Evolutionary conservation across 2,888 invertebrate species (phyloP), one percentile per base, ranked within the genome.

Genomic region (Plutella xylostella): DNA sequence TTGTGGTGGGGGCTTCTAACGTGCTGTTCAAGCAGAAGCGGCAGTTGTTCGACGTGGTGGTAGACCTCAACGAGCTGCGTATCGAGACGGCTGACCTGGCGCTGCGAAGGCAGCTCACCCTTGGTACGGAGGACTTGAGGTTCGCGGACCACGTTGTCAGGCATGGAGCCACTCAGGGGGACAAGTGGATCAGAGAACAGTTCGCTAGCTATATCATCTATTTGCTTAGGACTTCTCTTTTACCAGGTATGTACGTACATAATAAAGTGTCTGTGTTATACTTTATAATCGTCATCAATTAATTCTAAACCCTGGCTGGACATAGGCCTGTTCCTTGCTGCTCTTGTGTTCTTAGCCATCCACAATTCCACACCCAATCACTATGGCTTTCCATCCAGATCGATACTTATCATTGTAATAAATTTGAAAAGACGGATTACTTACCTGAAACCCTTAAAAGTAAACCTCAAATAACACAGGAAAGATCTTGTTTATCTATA

Each of bases 1-100:
- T 93, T 73, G 86, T 97, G 37, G 93, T 97, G 47, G 98, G 99
- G 31, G 98, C 98, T n/a, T 98, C 98, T 14, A 99, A 99, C 83
- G 92, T 97, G n/a, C 84, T 99, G 30, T 99, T 98, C 68, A 95
- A 96, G 68, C 98, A 98, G 70, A 97, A 97, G 64, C 89, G 92
- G 50, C 93, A 97, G 61, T 76, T 97, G 42, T 92, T 95, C 50
- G 98, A 99, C 75, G 94, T 96, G 15, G 76, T 98, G 45, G 90
- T 99, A 2, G 97, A 97, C 80, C 88, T 94, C 45, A 94, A 93
- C 67, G 92, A 91, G 54, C 90, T 90, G 54, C 89, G 93, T 64
- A 91, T 98, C 64, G 97, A 97, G 64, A 89, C 88, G 2, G 86
- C 89, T 30, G 95, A 96, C 69, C 75, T 90, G 45, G 91, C 93